Evolutionary conservation across 2,888 invertebrate species (phyloP), one percentile per base, ranked within the genome.

Genomic region (Argyresthia albistria): DNA sequence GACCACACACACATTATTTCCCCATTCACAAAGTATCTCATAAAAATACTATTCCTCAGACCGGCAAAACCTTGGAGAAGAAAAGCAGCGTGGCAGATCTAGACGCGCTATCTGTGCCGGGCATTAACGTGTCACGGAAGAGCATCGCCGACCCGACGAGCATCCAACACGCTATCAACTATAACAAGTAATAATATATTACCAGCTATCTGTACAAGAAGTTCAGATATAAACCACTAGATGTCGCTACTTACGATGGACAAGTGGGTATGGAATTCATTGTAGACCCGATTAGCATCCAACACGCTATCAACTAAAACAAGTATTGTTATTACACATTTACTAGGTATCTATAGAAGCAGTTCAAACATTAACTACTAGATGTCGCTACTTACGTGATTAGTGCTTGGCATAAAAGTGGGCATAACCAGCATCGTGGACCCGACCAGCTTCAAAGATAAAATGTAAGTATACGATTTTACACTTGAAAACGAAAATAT

Each of bases 81-180:
- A 88, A 88, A 43, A 59, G 67, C 55, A 83, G 82, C 43, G 63
- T 73, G 43, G 66, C 73, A 0, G 88, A 87, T 4, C 43, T 84
- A 10, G 86, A 82, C 15, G 86, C 70, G 0, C 62, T 87, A 1
- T 64, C 68, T 0, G 74, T 86, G 1, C 81, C 86, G 0, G 82
- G 78, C 0, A 73, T 77, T 25, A 65, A 67, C 35, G 67, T 75
- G 39, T 76, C 79, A 59, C 60, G 88, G 56, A 87, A 84, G 64
- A 88, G 88, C 39, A 88, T 88, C 39, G 88, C 88, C 0, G 88
- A 88, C 46, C 88, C 88, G 0, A 88, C 88, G 10, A 78, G 80
- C 54, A 65, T 88, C n/a, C 86, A 87, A 49, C 86, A 83, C 4
- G 84, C 84, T 2, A 77, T 88, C 35, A 81, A 75, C 43, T 67